Conservation (phyloP, 2,113 vertebrate genomes). For the Zosterops hypoxanthus region DNA sequence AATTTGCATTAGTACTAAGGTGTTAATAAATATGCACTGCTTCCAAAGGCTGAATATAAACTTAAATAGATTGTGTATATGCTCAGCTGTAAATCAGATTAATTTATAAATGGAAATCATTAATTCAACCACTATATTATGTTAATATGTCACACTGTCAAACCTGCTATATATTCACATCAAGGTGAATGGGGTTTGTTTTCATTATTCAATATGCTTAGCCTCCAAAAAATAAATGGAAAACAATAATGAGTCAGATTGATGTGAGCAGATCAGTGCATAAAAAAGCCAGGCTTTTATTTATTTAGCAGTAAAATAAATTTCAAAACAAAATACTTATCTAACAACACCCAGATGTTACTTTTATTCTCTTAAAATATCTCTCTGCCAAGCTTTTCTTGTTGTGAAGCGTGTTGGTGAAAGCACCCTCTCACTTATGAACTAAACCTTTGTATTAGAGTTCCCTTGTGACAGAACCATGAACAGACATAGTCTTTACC, state of each 20-base stretch:
- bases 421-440: neutral
- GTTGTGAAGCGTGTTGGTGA: neutral
- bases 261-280: neutral
- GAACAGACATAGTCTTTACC: neutral
- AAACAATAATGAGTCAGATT: neutral
- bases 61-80: neutral
- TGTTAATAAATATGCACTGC: neutral
- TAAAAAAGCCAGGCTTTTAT: neutral
- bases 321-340: neutral
- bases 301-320: neutral
- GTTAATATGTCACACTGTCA: neutral
- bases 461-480: neutral
- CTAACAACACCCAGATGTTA: neutral
- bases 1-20: neutral
- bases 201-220: neutral
- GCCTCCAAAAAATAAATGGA: neutral
- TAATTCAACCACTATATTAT: neutral
- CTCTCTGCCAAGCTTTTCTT: neutral
- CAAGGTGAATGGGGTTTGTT: neutral
- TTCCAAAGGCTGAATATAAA: neutral
- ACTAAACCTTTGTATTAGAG: neutral
- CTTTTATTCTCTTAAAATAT: neutral
- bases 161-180: neutral
- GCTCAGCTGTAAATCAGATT: conserved; percentile 8
- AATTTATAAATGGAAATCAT: conserved; percentile 20